These are phyloP conservation scores for Lucilia cuprina DNA, from an alignment of 1,140 invertebrate genomes.

Conservation along the genomic window DNA sequence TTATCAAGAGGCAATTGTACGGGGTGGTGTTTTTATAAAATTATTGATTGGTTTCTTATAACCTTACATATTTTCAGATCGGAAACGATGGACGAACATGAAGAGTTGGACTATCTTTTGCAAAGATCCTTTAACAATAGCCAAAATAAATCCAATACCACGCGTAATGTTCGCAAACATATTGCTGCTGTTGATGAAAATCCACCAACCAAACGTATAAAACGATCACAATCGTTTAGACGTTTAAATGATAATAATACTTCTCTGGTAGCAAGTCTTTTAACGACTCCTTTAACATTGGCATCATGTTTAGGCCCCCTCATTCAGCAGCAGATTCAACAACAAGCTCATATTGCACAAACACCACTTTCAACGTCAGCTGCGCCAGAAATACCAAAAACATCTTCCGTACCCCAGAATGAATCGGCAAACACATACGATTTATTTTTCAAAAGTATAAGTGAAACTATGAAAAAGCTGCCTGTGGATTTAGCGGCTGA, in stretches of 20 bases:
- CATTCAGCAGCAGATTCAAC: not conserved
- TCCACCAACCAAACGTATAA: not conserved
- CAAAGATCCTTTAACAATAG: not conserved
- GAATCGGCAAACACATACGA: constrained; percentile 42
- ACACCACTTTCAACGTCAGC: not conserved
- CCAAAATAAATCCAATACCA: not conserved
- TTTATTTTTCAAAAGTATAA: constrained; percentile 55
- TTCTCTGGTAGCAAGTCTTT: not conserved
- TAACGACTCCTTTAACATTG: constrained; percentile 1
- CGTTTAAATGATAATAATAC: not conserved
- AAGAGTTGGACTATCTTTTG: constrained; percentile 11
- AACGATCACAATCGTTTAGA: not conserved
- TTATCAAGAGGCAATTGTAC: no score
- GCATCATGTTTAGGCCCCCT: not conserved
- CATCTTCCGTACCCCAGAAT: constrained; percentile 29
- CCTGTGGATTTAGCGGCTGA: constrained; percentile 52
- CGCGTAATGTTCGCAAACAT: not conserved
- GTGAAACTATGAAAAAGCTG: constrained; percentile 52
- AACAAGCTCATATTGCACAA: not conserved
- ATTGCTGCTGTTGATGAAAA: not conserved
- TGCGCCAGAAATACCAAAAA: not conserved
- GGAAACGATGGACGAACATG: constrained; percentile 22
- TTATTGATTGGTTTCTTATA: no score
- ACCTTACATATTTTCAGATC: not conserved
- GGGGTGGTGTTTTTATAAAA: no score